Evolutionary conservation across 1,140 invertebrate genomes (phyloP).

Genomic region (Mactra quadrangularis): DNA sequence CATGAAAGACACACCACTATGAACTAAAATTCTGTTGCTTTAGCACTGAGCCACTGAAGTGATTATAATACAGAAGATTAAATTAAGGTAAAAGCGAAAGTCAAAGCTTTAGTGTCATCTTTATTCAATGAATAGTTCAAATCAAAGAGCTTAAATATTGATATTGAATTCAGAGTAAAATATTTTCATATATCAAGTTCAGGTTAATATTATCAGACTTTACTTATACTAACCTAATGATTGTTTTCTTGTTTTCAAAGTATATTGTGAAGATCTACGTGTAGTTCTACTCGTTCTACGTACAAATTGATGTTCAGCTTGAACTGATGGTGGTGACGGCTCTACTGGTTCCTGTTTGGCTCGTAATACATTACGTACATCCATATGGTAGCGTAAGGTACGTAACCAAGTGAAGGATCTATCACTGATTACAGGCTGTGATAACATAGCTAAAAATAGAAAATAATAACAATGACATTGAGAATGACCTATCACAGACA

Average conservation of each 20-base stretch:
- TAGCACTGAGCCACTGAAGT: too few relatives aligned
- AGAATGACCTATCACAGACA: neutral
- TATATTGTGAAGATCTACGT: neutral
- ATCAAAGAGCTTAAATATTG: too few relatives aligned
- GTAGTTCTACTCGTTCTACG: constrained; percentile 21
- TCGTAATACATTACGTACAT: constrained; percentile 78
- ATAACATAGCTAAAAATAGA: constrained; percentile 72
- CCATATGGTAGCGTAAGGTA: constrained; percentile 79
- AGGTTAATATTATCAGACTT: too few relatives aligned
- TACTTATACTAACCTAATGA: constrained; percentile 15
- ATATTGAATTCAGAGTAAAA: too few relatives aligned
- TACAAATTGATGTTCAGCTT: constrained; percentile 19
- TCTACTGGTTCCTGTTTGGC: constrained; percentile 78
- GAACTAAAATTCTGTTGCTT: too few relatives aligned
- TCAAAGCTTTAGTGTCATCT: too few relatives aligned
- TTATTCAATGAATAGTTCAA: too few relatives aligned
- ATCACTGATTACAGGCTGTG: constrained; percentile 66
- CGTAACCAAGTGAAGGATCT: constrained; percentile 80
- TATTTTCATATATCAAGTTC: too few relatives aligned
- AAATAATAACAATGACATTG: too few relatives aligned
- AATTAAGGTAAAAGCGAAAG: too few relatives aligned
- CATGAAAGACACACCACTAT: too few relatives aligned
- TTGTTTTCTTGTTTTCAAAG: constrained; percentile 13
- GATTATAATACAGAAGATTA: too few relatives aligned
- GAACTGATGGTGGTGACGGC: constrained; percentile 19